These are phyloP conservation scores for Cryptosula pallasiana DNA, from an alignment of 2,888 invertebrate genomes.

Conservation along the genomic window DNA sequence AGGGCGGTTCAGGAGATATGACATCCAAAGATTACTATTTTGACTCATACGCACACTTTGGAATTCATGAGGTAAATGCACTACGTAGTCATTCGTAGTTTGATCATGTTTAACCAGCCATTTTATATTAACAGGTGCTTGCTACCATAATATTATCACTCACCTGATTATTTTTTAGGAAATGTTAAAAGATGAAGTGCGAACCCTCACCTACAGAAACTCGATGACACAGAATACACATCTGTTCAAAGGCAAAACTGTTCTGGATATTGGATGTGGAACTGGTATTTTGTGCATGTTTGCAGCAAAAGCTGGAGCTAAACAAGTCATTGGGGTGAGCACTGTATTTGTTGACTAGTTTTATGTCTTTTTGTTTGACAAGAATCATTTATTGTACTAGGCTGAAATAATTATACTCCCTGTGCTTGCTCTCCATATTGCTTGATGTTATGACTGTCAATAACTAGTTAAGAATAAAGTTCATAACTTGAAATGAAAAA, in stretches of 20 bases:
- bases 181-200: conserved; percentile 98
- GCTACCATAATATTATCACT: no score
- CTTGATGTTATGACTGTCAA: no score
- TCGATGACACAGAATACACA: conserved; percentile 99
- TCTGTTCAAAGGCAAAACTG: conserved; percentile 84
- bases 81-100: no score
- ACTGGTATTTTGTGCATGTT: conserved; percentile 99
- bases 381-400: no score
- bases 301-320: conserved; percentile 96
- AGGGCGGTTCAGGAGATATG: conserved; percentile 66
- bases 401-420: no score
- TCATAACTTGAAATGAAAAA: no score
- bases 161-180: no score
- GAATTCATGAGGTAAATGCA: conserved; percentile 78
- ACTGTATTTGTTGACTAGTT: background rate
- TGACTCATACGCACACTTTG: conserved; percentile 99
- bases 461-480: no score
- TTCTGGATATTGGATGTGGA: conserved; percentile 96
- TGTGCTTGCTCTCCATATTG: no score
- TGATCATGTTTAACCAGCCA: no score
- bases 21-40: conserved; percentile 99
- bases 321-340: conserved; percentile 76
- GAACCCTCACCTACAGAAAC: conserved; percentile 94
- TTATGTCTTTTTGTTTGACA: background rate
- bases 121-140: no score